A percentile compares a stretch with the other conserved stretches of the same genome.
Evolutionary conservation across 2,113 vertebrate species (phyloP).

Genomic region (Sturnira hondurensis): DNA sequence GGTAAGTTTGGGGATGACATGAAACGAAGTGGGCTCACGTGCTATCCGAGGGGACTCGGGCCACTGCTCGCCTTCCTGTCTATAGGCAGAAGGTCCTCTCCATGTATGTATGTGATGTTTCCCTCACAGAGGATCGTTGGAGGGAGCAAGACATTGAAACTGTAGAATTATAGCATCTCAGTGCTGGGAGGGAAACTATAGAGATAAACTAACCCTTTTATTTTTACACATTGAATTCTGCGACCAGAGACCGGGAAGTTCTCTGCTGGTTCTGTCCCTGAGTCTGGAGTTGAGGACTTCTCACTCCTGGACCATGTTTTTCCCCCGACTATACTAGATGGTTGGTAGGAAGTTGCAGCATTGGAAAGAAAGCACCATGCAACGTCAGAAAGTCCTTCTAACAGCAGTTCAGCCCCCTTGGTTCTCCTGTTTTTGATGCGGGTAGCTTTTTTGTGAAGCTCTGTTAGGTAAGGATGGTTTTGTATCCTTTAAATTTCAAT

Average conservation of each 20-base stretch:
- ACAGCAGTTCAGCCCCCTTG: neutral
- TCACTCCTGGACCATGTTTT: neutral
- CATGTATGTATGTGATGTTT: neutral
- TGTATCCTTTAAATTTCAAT: neutral
- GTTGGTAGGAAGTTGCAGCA: neutral
- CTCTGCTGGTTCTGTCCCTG: neutral
- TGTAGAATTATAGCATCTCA: neutral
- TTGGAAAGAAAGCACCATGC: neutral
- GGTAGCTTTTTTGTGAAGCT: neutral
- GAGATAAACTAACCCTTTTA: neutral
- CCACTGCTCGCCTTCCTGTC: neutral
- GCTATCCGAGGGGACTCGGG: neutral
- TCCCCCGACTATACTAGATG: neutral
- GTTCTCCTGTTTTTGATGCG: neutral
- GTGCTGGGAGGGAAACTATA: neutral
- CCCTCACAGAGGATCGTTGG: neutral
- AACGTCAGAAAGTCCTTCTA: too few species aligned
- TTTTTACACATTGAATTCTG: neutral
- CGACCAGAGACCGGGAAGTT: neutral
- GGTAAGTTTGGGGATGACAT: slow-evolving; percentile 81
- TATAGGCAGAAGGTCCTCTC: neutral
- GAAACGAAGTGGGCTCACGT: neutral
- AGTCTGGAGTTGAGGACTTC: neutral
- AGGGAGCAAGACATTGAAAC: neutral
- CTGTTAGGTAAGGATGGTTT: neutral